Conservation (phyloP, 2,888 invertebrate genomes). For the Zonitis immaculata region DNA sequence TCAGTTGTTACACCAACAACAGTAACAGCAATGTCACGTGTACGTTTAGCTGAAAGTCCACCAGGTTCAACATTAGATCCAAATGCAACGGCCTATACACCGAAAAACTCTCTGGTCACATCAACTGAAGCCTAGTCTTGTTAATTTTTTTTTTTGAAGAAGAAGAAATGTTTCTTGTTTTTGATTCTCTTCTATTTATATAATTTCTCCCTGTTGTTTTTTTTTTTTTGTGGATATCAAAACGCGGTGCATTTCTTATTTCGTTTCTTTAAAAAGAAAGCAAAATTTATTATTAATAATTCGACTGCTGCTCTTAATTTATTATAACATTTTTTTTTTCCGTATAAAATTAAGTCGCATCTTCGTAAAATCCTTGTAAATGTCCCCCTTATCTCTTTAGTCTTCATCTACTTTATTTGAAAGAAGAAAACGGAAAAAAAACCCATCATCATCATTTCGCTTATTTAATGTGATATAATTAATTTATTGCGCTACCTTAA, state of each 20-base stretch:
- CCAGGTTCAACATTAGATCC: constrained; percentile 67
- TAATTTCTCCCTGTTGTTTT: too few relatives aligned
- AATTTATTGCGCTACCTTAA: constrained; percentile 39
- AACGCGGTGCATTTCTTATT: background rate
- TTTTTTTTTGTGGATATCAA: background rate
- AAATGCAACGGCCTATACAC: constrained; percentile 88
- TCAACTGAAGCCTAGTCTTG: constrained; percentile 54
- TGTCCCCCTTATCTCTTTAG: background rate
- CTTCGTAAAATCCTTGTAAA: background rate
- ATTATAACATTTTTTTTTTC: background rate
- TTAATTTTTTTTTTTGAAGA: background rate
- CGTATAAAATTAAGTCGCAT: background rate
- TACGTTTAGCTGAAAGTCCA: constrained; percentile 53
- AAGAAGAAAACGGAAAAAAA: background rate
- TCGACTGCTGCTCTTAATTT: background rate
- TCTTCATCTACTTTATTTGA: background rate
- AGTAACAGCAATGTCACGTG: constrained; percentile 51
- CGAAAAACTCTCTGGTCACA: constrained; percentile 63
- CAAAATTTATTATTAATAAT: background rate
- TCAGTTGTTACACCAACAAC: constrained; percentile 52
- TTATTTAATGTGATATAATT: constrained; percentile 46
- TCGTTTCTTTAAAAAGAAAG: background rate
- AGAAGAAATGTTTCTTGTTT: too few relatives aligned
- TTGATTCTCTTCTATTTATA: too few relatives aligned
- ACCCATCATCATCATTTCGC: constrained; percentile 30